Base-by-base conservation (phyloP, 2,888 invertebrate genomes). In the Leistus spinibarbis region DNA sequence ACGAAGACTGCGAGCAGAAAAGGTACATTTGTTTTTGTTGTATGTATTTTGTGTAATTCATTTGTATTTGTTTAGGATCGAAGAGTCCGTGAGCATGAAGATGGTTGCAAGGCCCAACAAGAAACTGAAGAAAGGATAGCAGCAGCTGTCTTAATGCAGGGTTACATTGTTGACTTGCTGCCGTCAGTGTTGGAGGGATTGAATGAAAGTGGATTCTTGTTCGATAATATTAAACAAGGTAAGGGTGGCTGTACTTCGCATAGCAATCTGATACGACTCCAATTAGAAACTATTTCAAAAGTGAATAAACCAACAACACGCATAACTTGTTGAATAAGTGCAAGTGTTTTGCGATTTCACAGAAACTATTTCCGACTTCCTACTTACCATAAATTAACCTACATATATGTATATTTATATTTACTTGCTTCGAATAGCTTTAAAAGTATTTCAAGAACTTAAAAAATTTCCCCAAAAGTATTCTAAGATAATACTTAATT, bases 121-220 rank as follows among this genome's bases (percentile, higher is more conserved):
- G 93, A 94, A 85, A 93, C 94, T 81, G 92, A 95, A 80, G 92
- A 93, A 76, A 81, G 84, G 82, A 92, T 94, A 77, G 92, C 94
- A 54, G 95, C 95, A 0, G 91, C 94, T 23, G 92, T 93, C 77
- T 90, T 97, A 77, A 90, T 96, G 82, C 94, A 94, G 81, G 95
- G 94, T 77, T 95, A 96, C 86, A 91, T 97, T 83, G 93, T 94
- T 22, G 94, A 95, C 85, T 88, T 97, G 82, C 89, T 97, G 81
- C 96, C 96, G 16, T 89, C 92, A 68, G 95, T 95, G 79, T 89
- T 96, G 79, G 93, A 93, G 80, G 93, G 92, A 69, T 89, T 97
- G 79, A 90, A 92, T 80, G 90, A 91, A 82, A 92, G 93, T 82
- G 94, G 94, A 22, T 90, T 90, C 85, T 87, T 92, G 54, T 83